Evolutionary conservation across 2,113 vertebrate genomes (phyloP).

Genomic region (Ornithorhynchus anatinus): DNA sequence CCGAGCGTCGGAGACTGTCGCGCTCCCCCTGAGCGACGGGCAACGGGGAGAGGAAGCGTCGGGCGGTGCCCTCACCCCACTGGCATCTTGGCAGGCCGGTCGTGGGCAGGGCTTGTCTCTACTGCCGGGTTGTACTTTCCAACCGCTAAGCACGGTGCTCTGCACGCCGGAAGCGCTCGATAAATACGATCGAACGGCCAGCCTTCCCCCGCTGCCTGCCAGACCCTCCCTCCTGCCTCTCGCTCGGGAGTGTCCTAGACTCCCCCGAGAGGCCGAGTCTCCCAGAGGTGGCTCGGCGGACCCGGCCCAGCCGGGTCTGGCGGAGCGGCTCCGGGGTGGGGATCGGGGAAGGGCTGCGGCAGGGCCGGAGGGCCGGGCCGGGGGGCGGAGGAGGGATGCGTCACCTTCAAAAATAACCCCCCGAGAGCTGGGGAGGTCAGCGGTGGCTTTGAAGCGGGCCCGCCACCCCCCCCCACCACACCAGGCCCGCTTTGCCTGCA

Average conservation of each 20-base stretch:
- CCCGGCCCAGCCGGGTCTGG: no score
- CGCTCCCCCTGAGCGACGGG: no score
- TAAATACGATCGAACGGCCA: no score
- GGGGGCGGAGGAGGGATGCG: not conserved
- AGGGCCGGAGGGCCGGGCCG: not conserved
- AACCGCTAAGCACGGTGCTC: no score
- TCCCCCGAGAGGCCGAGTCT: not conserved
- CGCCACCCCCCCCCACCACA: not conserved
- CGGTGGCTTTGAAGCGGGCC: not conserved
- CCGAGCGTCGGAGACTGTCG: no score
- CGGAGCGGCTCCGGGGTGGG: not conserved
- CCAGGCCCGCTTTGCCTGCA: no score
- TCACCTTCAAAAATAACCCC: constrained; percentile 25
- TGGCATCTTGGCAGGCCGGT: no score
- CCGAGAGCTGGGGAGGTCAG: not conserved
- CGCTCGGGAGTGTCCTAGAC: not conserved
- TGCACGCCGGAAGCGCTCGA: no score
- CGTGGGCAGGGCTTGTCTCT: no score
- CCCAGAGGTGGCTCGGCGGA: constrained; percentile 9
- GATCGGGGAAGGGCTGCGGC: not conserved
- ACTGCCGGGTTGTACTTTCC: no score
- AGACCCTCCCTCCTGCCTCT: not conserved
- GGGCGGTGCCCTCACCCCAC: no score
- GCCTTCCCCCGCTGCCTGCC: not conserved
- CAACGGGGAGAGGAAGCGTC: no score